Evolutionary conservation across 2,113 vertebrate genomes (phyloP).

Genomic region (Lontra canadensis): DNA sequence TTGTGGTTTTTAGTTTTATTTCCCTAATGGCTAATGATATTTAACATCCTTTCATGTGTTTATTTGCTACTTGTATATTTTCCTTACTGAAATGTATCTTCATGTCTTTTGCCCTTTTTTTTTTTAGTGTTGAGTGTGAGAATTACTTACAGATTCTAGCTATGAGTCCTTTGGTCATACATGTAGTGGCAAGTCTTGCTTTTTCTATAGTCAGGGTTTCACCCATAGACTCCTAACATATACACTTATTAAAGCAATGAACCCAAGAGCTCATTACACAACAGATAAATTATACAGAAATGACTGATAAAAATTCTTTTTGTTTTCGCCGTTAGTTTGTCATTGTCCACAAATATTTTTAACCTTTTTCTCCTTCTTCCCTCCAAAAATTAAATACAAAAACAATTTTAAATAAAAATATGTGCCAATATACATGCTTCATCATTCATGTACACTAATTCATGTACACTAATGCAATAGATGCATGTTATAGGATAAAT

Average conservation of each 20-base stretch:
- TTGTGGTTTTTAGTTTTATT: neutral
- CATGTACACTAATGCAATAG: neutral
- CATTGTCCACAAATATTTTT: neutral
- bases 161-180: neutral
- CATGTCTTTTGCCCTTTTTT: neutral
- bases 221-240: neutral
- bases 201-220: neutral
- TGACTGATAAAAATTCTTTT: neutral
- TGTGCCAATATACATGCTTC: neutral
- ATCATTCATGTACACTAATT: neutral
- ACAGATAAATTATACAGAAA: neutral
- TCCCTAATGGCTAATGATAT: neutral
- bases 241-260: neutral
- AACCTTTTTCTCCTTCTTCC: neutral
- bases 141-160: neutral
- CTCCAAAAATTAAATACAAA: slow-evolving; percentile 2
- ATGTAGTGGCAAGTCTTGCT: neutral
- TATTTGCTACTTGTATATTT: neutral
- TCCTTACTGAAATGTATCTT: neutral
- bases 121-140: neutral
- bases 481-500: neutral
- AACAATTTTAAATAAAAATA: neutral
- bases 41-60: neutral
- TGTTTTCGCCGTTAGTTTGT: neutral
- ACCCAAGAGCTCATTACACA: neutral